Conservation (phyloP, 2,797 vertebrate genomes). For the Chelonia mydas region DNA sequence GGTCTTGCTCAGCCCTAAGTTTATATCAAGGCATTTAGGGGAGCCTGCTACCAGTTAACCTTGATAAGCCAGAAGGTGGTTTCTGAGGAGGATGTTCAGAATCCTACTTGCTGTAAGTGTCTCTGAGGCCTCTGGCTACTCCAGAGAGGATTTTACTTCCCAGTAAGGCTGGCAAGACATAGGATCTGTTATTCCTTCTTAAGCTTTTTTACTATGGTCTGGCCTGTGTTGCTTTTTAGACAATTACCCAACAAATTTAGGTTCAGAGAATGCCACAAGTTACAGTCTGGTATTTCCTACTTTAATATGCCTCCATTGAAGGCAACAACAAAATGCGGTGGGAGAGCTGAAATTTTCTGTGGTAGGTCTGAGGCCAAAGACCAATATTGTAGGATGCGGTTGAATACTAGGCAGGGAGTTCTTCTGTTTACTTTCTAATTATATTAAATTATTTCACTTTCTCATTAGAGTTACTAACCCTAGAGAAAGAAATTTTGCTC, state of each 20-base stretch:
- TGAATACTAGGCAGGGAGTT: not conserved
- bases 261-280: not conserved
- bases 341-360: not conserved
- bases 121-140: not conserved
- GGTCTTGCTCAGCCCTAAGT: not conserved
- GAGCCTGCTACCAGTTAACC: not conserved
- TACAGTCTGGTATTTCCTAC: not conserved
- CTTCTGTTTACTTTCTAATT: not conserved
- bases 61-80: not conserved
- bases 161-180: not conserved
- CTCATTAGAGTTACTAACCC: not conserved
- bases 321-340: not conserved
- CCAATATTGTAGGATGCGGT: too few species aligned
- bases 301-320: not conserved
- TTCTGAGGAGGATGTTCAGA: not conserved
- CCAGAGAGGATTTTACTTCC: not conserved
- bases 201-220: not conserved
- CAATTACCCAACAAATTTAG: not conserved
- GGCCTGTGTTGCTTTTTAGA: not conserved
- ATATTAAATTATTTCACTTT: not conserved
- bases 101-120: not conserved
- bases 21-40: not conserved
- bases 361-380: not conserved
- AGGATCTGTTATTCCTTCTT: not conserved
- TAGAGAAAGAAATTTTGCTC: not conserved